Percentiles rank a stretch among this genome's conserved stretches.
phyloP scores from a whole-genome alignment of 1,140 invertebrate genomes.

The Nautilus pompilius region DNA sequence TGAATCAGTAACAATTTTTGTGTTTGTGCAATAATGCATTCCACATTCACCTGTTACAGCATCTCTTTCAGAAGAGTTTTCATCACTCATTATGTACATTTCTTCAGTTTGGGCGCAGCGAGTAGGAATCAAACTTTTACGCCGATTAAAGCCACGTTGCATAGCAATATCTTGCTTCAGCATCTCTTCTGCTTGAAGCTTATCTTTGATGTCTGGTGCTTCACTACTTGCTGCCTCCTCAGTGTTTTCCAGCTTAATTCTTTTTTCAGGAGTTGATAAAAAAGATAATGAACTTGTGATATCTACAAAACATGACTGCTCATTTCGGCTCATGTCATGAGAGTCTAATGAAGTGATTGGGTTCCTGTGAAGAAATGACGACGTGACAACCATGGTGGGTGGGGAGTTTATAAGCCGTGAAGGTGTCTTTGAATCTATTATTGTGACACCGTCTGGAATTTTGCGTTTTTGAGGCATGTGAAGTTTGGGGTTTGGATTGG shows the following conservation, averaged over 20 bases:
- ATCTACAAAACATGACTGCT: constrained; percentile 40
- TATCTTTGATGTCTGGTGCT: constrained; percentile 26
- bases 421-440: constrained; percentile 29
- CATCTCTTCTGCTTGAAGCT: constrained; percentile 8
- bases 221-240: constrained; percentile 54
- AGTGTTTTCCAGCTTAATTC: constrained; percentile 32
- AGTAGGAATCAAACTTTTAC: constrained; percentile 89
- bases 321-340: constrained; percentile 16
- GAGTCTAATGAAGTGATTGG: constrained; percentile 19
- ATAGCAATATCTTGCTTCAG: constrained; percentile 36
- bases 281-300: constrained; percentile 40
- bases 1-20: too few relatives aligned
- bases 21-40: too few relatives aligned
- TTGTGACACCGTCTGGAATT: constrained; percentile 34
- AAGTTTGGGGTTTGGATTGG: constrained; percentile 97
- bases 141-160: constrained; percentile 61
- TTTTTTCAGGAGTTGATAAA: constrained; percentile 40
- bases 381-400: constrained; percentile 36
- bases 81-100: constrained; percentile 31
- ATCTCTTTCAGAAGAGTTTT: constrained; percentile 42
- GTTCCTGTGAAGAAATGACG: constrained; percentile 16
- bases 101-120: constrained; percentile 64
- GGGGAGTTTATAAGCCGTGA: constrained; percentile 15
- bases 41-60: neutral
- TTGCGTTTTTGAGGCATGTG: constrained; percentile 78